Evolutionary conservation across 2,113 vertebrate species (phyloP), one percentile per base, ranked within the genome.

Genomic region (Noctilio leporinus): DNA sequence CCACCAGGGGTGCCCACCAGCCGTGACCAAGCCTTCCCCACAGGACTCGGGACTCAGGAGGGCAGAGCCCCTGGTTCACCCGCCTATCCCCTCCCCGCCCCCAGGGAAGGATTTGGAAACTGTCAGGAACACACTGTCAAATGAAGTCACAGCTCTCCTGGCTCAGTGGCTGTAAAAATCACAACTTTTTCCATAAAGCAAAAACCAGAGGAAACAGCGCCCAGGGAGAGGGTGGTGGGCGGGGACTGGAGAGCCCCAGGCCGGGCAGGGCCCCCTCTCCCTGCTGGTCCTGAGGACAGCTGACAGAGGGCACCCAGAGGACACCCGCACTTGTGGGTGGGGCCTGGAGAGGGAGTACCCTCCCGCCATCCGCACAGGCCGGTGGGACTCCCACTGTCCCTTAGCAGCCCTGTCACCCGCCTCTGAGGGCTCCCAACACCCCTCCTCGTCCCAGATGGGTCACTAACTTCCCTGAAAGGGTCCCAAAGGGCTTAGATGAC

Each of bases 101-200:
- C 38, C 57, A 35, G 38, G 62, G 38, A 70, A 26, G 2, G 6
- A 57, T 20, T 26, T 43, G 24, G 28, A 94, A 76, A 69, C 20
- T 12, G n/a, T 55, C 38, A 2, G 2, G 45, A 43, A 67, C 1
- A 7, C 0, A 1, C 33, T 0, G 11, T 28, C 5, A 51, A 51
- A 55, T 0, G 4, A 57, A 89, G 73, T 10, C 73, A 7, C 10
- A 0, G 2, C 14, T 30, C 67, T 43, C 0, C 2, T 19, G 11
- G 20, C 43, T 26, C 62, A 40, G 40, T 1, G 45, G 72, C 51
- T 28, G 11, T 11, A 55, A 78, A 73, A n/a, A 30, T 30, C 0
- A 1, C 49, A 24, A 5, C 30, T 20, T 82, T 45, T 38, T 59
- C 70, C 57, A n/a, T 2, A 43, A 64, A 84, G 57, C 51, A 57